These are phyloP conservation scores for Scaptodrosophila latifasciaeformis DNA, from an alignment of 2,888 invertebrate species.

Conservation along the genomic window DNA sequence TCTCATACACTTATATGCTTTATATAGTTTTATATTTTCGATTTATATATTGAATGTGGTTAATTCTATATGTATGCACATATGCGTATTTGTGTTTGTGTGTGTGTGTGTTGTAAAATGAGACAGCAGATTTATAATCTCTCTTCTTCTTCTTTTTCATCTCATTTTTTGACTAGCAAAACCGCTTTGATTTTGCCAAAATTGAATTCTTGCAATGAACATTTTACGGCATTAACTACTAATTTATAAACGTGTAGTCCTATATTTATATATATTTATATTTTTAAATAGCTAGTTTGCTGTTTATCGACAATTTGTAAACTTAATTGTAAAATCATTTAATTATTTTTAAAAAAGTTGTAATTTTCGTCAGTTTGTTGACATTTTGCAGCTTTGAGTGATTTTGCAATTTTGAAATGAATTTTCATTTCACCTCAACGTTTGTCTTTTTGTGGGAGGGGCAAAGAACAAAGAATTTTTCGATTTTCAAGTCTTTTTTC, in stretches of 20 bases:
- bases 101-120: slow-evolving; percentile 21
- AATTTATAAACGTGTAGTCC: slow-evolving; percentile 28
- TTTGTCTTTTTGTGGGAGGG: too few species aligned
- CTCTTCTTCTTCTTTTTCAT: background rate
- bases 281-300: slow-evolving; percentile 40
- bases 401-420: too few species aligned
- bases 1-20: background rate
- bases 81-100: slow-evolving; percentile 1
- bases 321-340: slow-evolving; percentile 45
- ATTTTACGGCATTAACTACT: slow-evolving; percentile 50
- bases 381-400: too few species aligned
- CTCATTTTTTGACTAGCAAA: slow-evolving; percentile 54
- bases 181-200: slow-evolving; percentile 49
- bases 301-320: slow-evolving; percentile 56
- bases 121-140: slow-evolving; percentile 14
- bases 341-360: too few species aligned
- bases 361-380: too few species aligned
- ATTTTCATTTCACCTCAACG: too few species aligned
- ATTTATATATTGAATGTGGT: too few species aligned
- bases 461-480: too few species aligned
- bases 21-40: background rate
- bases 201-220: slow-evolving; percentile 42
- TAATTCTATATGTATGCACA: background rate
- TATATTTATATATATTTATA: slow-evolving; percentile 29
- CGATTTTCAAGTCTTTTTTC: background rate